Conservation (phyloP, 2,888 invertebrate genomes). For the Calliopum simillimum region DNA sequence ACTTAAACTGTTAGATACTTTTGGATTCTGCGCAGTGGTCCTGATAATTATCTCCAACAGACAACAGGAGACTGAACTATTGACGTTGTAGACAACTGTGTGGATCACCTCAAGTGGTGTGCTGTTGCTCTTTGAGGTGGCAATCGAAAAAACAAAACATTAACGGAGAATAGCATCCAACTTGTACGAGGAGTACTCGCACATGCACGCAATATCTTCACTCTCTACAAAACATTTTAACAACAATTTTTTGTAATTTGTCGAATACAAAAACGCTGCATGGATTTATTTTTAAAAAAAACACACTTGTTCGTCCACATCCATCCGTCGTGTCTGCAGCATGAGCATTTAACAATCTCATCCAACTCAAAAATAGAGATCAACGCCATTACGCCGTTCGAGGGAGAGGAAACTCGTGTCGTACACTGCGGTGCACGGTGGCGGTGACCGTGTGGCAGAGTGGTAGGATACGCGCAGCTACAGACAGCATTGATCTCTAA, state of each 20-base stretch:
- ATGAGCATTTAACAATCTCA: constrained; percentile 22
- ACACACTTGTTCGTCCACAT: constrained; percentile 60
- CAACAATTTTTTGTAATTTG: neutral
- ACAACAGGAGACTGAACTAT: constrained; percentile 8
- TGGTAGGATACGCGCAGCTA: constrained; percentile 33
- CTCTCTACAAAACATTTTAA: too few relatives aligned
- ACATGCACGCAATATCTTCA: too few relatives aligned
- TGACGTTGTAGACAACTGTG: neutral
- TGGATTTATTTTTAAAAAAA: constrained; percentile 62
- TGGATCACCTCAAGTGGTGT: constrained; percentile 18
- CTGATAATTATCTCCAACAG: constrained; percentile 39
- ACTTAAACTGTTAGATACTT: constrained; percentile 12
- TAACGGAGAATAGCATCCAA: neutral
- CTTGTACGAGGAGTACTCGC: constrained; percentile 5
- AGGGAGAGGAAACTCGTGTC: constrained; percentile 25
- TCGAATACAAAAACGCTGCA: constrained; percentile 23
- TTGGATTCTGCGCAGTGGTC: constrained; percentile 58
- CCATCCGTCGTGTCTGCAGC: constrained; percentile 34
- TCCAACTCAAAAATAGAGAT: constrained; percentile 21
- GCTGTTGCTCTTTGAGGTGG: constrained; percentile 30
- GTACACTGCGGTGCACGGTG: constrained; percentile 26
- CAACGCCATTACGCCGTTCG: neutral
- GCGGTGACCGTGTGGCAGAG: neutral
- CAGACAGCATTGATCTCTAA: constrained; percentile 19
- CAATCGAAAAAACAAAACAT: constrained; percentile 38